Percentiles rank a stretch among this genome's conserved stretches.
These are phyloP conservation scores for Oceanodroma leucorhoa DNA, from an alignment of 2,797 vertebrate species.

Conservation along the genomic window DNA sequence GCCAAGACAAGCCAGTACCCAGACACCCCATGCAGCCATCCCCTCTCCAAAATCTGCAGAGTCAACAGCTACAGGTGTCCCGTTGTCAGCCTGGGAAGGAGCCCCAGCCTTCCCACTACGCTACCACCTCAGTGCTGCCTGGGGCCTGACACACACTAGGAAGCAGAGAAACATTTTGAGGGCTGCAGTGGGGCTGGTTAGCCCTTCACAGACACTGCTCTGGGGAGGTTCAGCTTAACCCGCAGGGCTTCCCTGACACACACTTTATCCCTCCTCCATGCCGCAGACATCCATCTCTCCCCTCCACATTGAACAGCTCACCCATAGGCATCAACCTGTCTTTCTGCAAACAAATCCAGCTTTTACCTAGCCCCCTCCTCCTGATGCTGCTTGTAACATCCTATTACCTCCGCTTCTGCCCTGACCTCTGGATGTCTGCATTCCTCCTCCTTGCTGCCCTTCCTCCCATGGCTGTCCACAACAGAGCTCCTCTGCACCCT, in stretches of 20 bases:
- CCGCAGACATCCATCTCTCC: not conserved
- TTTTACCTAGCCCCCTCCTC: not conserved
- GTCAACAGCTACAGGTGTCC: not conserved
- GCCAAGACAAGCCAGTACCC: not conserved
- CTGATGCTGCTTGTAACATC: not conserved
- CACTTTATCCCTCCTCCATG: not conserved
- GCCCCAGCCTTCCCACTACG: not conserved
- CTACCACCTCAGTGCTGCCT: not conserved
- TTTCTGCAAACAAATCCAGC: not conserved
- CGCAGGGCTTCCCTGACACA: not conserved
- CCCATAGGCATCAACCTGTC: not conserved
- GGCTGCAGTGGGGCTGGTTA: not conserved
- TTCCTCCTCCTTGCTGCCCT: not conserved
- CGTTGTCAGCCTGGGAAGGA: not conserved
- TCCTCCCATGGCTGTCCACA: not conserved
- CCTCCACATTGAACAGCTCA: not conserved
- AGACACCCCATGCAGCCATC: accelerated
- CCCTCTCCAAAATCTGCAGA: not conserved
- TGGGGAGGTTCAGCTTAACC: not conserved
- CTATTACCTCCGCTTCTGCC: not conserved
- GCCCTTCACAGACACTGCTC: not conserved
- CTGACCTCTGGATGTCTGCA: accelerated
- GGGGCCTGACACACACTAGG: accelerated
- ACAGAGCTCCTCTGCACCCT: not conserved
- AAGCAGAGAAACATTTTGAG: not conserved